phyloP scores from a whole-genome alignment of 2,888 invertebrate genomes.

The Lypha dubia region DNA sequence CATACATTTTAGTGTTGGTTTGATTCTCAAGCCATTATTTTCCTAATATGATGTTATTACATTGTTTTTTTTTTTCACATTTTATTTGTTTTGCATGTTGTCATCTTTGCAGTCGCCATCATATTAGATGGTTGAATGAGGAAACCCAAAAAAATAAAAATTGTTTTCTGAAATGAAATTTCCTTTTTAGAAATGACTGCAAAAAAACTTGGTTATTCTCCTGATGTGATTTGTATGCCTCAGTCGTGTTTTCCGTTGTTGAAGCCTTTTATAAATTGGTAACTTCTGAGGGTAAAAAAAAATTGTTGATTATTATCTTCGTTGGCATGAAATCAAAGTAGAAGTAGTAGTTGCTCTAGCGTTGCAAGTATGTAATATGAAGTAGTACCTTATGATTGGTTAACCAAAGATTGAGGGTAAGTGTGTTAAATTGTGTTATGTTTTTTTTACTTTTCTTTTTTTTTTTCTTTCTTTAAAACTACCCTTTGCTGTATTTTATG shows the following conservation, averaged over 20 bases:
- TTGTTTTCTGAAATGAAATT: conserved; percentile 64
- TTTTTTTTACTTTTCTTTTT: neutral
- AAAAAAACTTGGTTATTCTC: conserved; percentile 23
- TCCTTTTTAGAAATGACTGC: conserved; percentile 43
- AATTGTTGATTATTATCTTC: conserved; percentile 63
- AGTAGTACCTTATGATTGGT: conserved; percentile 68
- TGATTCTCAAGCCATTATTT: conserved; percentile 43
- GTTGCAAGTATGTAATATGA: conserved; percentile 26
- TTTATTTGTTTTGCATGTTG: conserved; percentile 67
- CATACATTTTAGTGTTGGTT: conserved; percentile 19
- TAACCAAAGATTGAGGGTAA: conserved; percentile 65
- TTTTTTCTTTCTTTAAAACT: conserved; percentile 46
- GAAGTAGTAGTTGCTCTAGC: conserved; percentile 11
- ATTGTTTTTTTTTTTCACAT: conserved; percentile 42
- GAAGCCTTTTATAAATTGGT: conserved; percentile 61
- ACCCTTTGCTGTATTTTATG: conserved; percentile 50
- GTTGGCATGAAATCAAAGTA: conserved; percentile 48
- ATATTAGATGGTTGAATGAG: conserved; percentile 45
- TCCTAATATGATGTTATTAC: conserved; percentile 69
- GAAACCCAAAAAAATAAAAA: conserved; percentile 29
- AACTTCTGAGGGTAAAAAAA: conserved; percentile 65
- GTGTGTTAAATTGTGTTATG: conserved; percentile 58
- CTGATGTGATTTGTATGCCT: conserved; percentile 65
- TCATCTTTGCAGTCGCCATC: conserved; percentile 53
- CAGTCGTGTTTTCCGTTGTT: conserved; percentile 57